Conservation (phyloP, 2,888 invertebrate genomes). For the Apamea sordens region DNA sequence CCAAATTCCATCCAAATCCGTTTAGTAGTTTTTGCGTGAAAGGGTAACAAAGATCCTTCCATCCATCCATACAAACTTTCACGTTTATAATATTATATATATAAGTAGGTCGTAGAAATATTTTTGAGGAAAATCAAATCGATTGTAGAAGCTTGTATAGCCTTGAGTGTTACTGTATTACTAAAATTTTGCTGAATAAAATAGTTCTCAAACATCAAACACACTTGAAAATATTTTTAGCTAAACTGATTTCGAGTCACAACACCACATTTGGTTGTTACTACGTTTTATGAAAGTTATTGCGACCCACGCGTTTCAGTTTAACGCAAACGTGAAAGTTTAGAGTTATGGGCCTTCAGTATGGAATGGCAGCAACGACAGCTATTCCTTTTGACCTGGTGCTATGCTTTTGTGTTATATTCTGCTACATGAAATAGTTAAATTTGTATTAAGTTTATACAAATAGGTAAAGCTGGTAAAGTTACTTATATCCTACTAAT, state of each 20-base stretch:
- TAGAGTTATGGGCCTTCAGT: slow-evolving; percentile 26
- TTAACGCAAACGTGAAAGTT: slow-evolving; percentile 48
- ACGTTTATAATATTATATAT: no score
- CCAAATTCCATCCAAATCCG: no score
- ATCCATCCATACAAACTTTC: no score
- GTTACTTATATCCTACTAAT: no score
- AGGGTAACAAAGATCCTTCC: no score
- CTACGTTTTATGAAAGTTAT: slow-evolving; percentile 26
- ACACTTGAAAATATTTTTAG: background rate
- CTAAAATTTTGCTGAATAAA: background rate
- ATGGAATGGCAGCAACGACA: slow-evolving; percentile 59
- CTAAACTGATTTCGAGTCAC: background rate
- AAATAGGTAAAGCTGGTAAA: background rate
- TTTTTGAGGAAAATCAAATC: background rate
- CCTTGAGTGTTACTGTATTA: background rate
- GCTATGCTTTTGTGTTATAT: slow-evolving; percentile 44
- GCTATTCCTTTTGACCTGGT: slow-evolving; percentile 64
- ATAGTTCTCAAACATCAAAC: background rate
- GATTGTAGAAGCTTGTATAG: background rate
- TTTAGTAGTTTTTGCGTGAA: no score
- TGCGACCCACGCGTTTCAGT: slow-evolving; percentile 23
- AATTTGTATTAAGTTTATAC: background rate
- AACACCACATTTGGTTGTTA: background rate
- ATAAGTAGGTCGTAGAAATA: background rate
- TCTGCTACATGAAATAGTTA: slow-evolving; percentile 1